Evolutionary conservation across 2,113 vertebrate species (phyloP), one percentile per base, ranked within the genome.

Genomic region (Sphaerodactylus townsendi): DNA sequence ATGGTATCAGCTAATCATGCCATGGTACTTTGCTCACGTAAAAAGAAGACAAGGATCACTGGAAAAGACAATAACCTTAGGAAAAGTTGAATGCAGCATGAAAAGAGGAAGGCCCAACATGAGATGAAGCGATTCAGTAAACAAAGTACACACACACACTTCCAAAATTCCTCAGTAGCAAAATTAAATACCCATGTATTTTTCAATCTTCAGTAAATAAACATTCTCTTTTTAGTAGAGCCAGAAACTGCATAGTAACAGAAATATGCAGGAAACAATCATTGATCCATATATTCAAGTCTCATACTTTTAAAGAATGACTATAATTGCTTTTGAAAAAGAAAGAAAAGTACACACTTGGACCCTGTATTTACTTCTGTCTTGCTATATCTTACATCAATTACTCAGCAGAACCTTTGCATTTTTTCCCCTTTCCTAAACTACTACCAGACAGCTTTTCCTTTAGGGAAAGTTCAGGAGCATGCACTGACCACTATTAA

Each of bases 331-430:
- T 30, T 79, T 72, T 78, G 5, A 35, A 75, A 21, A 70, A 17
- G 17, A 56, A 56, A 56, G 56, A 33, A 56, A 81, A 56, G 10
- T 23, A 33, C 17, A 30, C 5, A 62, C 64, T 83, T 2, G 7
- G 19, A 8, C 23, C 9, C 65, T 59, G 19, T 25, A 30, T 77
- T 70, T 41, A 59, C 13, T 71, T 77, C 64, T 79, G 64, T 17
- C 33, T 33, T 69, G 13, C 66, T 69, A 15, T 30, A 5, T 65
- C 28, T 53, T 78, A 35, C 10, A 35, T 4, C 1, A 59, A 59
- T 89, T 87, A 93, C 84, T 88, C 85, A 91, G 86, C 86, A 92
- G 81, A 82, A 68, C 62, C 79, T 70, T 71, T 4, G 3, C 33
- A 21, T 77, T 53, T 70, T 23, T n/a, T 39, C 56, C 2, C 6